A percentile compares a stretch with the other conserved stretches of the same genome.
Evolutionary conservation across 2,113 vertebrate species (phyloP).

Genomic region (Platycercus adscitus): DNA sequence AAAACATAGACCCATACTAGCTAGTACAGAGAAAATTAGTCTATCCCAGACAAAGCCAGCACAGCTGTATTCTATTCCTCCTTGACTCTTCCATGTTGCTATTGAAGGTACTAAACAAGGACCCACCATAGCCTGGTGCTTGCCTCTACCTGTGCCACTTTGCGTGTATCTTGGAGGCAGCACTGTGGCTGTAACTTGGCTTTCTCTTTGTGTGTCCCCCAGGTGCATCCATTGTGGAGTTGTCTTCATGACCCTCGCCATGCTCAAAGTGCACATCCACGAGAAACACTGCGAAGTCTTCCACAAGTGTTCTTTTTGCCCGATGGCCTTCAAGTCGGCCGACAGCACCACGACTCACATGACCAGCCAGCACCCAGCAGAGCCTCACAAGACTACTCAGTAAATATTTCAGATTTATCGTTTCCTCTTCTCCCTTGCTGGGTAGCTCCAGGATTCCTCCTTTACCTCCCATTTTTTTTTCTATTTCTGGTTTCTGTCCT

Average conservation of each 20-base stretch:
- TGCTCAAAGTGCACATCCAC: conserved; percentile 91
- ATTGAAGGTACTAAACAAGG: neutral
- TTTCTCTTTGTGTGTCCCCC: neutral
- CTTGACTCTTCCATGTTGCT: neutral
- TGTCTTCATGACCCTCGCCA: conserved; percentile 86
- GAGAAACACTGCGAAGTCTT: conserved; percentile 93
- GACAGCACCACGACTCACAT: conserved; percentile 85
- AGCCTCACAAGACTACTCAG: conserved; percentile 83
- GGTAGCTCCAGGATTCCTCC: neutral
- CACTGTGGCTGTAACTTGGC: neutral
- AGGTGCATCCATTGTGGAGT: conserved; percentile 96
- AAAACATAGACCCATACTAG: neutral
- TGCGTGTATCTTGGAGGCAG: fast-evolving
- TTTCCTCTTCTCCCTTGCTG: neutral
- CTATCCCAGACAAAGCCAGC: neutral
- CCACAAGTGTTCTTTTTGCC: conserved; percentile 93
- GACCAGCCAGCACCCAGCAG: conserved; percentile 82
- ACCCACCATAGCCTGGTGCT: fast-evolving
- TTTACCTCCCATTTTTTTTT: neutral
- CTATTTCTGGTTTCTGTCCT: neutral
- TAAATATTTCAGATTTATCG: conserved; percentile 73
- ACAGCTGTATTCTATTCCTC: neutral
- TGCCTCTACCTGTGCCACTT: fast-evolving
- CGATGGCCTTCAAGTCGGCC: conserved; percentile 91
- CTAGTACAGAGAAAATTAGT: neutral